A percentile compares a stretch with the other conserved stretches of the same genome.
Conservation (phyloP, 2,888 invertebrate species). For the Baronia brevicornis region DNA sequence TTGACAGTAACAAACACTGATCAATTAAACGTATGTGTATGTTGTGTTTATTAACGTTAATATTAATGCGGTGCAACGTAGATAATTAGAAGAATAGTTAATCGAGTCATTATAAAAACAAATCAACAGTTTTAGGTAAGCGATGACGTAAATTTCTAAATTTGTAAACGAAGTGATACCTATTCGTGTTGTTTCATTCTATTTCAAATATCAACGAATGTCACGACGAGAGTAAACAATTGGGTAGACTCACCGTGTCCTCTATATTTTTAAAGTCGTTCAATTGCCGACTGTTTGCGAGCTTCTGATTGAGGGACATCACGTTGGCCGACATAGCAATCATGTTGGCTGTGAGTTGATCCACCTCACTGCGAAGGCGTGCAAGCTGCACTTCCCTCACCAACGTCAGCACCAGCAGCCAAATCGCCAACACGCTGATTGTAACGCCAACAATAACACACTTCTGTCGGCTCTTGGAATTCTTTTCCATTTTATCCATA, state of each 20-base stretch:
- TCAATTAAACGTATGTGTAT: neutral
- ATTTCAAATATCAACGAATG: constrained; percentile 12
- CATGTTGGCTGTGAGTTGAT: constrained; percentile 54
- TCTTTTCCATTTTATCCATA: constrained; percentile 40
- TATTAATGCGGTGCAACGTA: neutral
- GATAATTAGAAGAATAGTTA: neutral
- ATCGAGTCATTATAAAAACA: constrained; percentile 5
- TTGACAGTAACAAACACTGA: neutral
- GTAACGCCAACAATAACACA: constrained; percentile 36
- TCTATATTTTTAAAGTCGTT: constrained; percentile 54
- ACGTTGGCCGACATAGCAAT: constrained; percentile 51
- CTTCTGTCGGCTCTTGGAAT: constrained; percentile 33
- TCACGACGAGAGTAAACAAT: constrained; percentile 16
- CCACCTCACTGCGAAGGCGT: constrained; percentile 49
- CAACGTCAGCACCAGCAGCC: constrained; percentile 50
- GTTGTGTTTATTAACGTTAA: too few relatives aligned
- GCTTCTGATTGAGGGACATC: constrained; percentile 50
- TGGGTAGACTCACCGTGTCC: constrained; percentile 53
- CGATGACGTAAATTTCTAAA: constrained; percentile 5
- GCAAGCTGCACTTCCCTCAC: constrained; percentile 52
- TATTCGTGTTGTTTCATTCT: constrained; percentile 13
- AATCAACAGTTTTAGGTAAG: too few relatives aligned
- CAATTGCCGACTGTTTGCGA: constrained; percentile 48
- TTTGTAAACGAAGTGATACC: constrained; percentile 2
- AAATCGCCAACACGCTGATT: constrained; percentile 38